Conservation (phyloP, 2,797 vertebrate genomes). For the Passerculus sandwichensis region DNA sequence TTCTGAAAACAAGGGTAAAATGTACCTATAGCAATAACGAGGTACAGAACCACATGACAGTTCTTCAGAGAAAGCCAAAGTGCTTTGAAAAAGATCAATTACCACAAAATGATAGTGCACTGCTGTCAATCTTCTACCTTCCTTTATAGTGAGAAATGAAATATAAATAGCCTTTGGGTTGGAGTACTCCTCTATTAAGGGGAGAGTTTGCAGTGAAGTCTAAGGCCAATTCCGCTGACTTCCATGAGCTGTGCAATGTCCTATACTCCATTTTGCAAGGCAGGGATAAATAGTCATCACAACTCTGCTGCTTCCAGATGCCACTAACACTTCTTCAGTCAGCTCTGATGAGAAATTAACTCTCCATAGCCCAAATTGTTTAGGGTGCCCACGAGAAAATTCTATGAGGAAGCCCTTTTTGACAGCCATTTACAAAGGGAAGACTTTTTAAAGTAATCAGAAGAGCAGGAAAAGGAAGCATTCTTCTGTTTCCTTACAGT, state of each 20-base stretch:
- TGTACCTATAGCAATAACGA: not conserved
- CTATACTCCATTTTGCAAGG: not conserved
- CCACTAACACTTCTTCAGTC: not conserved
- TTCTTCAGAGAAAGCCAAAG: slow-evolving; percentile 3
- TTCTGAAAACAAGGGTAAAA: slow-evolving; percentile 8
- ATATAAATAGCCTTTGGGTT: slow-evolving; percentile 11
- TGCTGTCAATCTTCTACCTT: slow-evolving; percentile 31
- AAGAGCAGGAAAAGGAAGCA: not conserved
- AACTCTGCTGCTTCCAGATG: not conserved
- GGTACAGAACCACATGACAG: not conserved
- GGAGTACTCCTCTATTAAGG: not conserved
- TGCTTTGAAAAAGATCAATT: slow-evolving; percentile 48
- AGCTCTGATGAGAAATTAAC: not conserved
- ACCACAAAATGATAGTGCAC: not conserved
- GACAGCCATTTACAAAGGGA: not conserved
- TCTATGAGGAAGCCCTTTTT: not conserved
- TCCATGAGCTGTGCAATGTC: not conserved
- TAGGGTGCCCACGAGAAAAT: not conserved
- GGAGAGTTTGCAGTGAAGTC: not conserved
- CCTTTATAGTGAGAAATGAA: slow-evolving; percentile 18
- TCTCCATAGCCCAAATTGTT: not conserved
- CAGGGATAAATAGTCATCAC: not conserved
- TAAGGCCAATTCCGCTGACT: not conserved
- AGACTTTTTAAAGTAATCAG: not conserved
- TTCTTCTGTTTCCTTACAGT: not conserved